Conservation (phyloP, 2,113 vertebrate species). For the Amazona vittata region DNA sequence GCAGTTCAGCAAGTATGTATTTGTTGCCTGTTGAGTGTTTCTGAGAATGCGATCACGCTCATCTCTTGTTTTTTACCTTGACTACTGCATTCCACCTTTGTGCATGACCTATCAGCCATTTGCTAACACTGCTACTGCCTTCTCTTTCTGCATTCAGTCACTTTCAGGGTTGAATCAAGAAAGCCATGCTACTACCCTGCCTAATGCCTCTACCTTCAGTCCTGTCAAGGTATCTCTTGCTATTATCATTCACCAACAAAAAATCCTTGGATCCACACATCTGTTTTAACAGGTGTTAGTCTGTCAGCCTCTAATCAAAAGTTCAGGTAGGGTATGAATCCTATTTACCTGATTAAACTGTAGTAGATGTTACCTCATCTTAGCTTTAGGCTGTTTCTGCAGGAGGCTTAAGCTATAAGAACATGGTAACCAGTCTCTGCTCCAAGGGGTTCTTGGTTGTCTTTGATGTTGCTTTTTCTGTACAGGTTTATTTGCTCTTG, state of each 20-base stretch:
- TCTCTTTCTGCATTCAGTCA: slow-evolving; percentile 68
- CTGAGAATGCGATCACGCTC: background rate
- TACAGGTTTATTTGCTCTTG: background rate
- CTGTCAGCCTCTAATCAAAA: slow-evolving; percentile 42
- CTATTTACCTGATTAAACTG: background rate
- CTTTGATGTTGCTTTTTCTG: slow-evolving; percentile 13
- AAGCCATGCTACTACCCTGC: slow-evolving; percentile 62
- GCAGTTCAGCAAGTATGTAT: background rate
- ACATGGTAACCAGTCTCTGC: background rate
- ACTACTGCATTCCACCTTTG: background rate
- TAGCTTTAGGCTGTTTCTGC: slow-evolving; percentile 34
- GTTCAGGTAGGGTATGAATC: slow-evolving; percentile 70
- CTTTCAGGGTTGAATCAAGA: slow-evolving; percentile 67
- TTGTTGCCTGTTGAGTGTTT: background rate
- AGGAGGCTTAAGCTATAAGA: background rate
- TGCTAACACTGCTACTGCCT: slow-evolving; percentile 62
- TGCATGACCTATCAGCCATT: background rate
- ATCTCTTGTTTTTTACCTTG: slow-evolving; percentile 28
- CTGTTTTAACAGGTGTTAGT: slow-evolving; percentile 55
- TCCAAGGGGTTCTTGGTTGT: background rate
- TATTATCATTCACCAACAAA: slow-evolving; percentile 53
- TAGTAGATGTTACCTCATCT: slow-evolving; percentile 9
- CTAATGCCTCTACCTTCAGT: slow-evolving; percentile 67
- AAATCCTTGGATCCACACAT: slow-evolving; percentile 21
- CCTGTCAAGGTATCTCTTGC: slow-evolving; percentile 72